A percentile compares a stretch with the other conserved stretches of the same genome.
Conservation (phyloP, 2,888 invertebrate genomes). For the Tipula vernalis region DNA sequence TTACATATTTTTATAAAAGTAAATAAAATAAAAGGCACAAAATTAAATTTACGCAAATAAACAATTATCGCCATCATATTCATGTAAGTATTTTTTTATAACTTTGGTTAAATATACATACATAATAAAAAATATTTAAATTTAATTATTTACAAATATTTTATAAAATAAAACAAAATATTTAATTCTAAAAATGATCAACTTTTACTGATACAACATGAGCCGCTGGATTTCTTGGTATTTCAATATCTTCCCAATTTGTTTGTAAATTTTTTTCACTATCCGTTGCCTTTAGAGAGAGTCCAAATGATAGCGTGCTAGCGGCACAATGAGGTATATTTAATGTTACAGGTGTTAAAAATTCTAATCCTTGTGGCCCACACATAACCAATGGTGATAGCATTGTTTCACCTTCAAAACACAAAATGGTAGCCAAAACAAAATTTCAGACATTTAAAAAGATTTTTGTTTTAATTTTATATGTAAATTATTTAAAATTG, state of each 20-base stretch:
- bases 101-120: not conserved
- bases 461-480: not conserved
- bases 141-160: not conserved
- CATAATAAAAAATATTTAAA: not conserved
- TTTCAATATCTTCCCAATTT: conserved; percentile 72
- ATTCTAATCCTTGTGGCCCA: conserved; percentile 86
- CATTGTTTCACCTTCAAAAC: conserved; percentile 73
- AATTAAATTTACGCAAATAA: not conserved
- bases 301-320: conserved; percentile 60
- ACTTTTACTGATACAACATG: conserved; percentile 84
- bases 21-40: not conserved
- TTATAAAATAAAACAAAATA: not conserved
- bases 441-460: conserved; percentile 11
- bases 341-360: conserved; percentile 78
- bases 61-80: not conserved
- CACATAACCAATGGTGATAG: conserved; percentile 92
- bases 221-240: conserved; percentile 70
- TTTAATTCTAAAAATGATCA: conserved; percentile 61
- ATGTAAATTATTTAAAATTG: not conserved
- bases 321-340: conserved; percentile 80
- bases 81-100: not conserved
- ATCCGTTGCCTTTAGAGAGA: conserved; percentile 68
- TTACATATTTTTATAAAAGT: not conserved
- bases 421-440: conserved; percentile 8
- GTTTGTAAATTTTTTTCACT: conserved; percentile 73